These are phyloP conservation scores for Pristionchus maxplancki DNA, from an alignment of 2,888 invertebrate species.

Conservation along the genomic window DNA sequence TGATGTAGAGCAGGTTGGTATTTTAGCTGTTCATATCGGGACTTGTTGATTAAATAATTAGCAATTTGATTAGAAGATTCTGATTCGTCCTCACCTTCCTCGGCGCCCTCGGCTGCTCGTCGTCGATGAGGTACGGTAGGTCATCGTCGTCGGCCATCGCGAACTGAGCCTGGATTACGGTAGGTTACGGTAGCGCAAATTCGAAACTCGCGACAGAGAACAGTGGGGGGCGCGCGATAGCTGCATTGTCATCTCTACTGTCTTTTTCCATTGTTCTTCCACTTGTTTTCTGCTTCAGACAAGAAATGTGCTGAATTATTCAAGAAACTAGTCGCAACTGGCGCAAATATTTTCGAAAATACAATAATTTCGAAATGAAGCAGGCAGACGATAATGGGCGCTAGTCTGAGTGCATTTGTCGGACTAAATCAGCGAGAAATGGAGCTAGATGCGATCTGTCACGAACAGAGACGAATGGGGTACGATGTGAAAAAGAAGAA, in stretches of 20 bases:
- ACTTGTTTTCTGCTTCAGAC: background rate
- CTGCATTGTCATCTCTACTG: background rate
- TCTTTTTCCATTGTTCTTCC: constrained; percentile 4
- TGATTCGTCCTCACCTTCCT: background rate
- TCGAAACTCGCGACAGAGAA: background rate
- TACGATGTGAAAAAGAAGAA: background rate
- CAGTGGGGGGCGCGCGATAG: background rate
- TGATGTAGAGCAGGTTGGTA: too few relatives aligned
- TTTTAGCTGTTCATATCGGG: too few relatives aligned
- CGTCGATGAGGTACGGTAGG: constrained; percentile 24
- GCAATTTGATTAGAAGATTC: too few relatives aligned
- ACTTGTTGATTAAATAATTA: too few relatives aligned
- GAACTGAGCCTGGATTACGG: background rate
- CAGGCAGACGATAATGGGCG: background rate
- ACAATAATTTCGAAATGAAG: background rate
- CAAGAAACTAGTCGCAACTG: background rate
- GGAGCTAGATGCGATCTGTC: background rate
- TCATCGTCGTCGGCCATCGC: background rate
- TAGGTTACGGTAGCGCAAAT: background rate
- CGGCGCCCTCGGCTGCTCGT: background rate
- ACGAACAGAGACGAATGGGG: background rate
- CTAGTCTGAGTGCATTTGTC: background rate
- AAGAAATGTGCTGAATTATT: background rate
- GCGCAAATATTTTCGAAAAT: background rate
- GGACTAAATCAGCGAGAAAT: background rate